phyloP scores from a whole-genome alignment of 2,797 vertebrate species.

The Dipus sagitta region DNA sequence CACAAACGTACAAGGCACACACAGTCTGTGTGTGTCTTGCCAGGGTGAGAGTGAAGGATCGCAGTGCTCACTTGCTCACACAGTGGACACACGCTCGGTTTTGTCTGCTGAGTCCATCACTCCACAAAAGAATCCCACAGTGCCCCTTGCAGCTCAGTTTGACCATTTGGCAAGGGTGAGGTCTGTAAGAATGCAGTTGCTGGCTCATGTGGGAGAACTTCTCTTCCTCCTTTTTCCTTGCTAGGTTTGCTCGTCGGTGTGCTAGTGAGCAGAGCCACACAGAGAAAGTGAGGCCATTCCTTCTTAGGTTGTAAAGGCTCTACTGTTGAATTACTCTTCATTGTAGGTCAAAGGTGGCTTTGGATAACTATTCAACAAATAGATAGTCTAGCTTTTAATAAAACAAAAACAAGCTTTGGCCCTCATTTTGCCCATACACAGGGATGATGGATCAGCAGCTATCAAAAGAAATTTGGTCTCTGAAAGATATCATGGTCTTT shows the following conservation, averaged over 20 bases:
- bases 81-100: not conserved
- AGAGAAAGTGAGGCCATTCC: accelerated
- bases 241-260: not conserved
- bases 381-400: not conserved
- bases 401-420: not conserved
- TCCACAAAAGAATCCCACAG: not conserved
- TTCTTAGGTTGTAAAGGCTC: not conserved
- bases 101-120: not conserved
- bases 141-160: not conserved
- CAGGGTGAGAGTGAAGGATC: not conserved
- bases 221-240: not conserved
- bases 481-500: not conserved
- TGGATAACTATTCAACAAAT: not conserved
- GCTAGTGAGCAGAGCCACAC: accelerated
- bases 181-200: accelerated
- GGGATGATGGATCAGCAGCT: not conserved
- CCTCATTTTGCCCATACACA: not conserved
- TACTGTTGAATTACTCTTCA: not conserved
- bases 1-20: not conserved
- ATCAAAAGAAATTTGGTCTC: not conserved
- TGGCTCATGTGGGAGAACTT: accelerated
- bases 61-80: not conserved
- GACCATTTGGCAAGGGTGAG: not conserved
- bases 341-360: not conserved
- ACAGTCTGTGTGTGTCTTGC: not conserved